A percentile compares a stretch with the other conserved stretches of the same genome.
Evolutionary conservation across 2,888 invertebrate species (phyloP).

Genomic region (Tridacna gigas): DNA sequence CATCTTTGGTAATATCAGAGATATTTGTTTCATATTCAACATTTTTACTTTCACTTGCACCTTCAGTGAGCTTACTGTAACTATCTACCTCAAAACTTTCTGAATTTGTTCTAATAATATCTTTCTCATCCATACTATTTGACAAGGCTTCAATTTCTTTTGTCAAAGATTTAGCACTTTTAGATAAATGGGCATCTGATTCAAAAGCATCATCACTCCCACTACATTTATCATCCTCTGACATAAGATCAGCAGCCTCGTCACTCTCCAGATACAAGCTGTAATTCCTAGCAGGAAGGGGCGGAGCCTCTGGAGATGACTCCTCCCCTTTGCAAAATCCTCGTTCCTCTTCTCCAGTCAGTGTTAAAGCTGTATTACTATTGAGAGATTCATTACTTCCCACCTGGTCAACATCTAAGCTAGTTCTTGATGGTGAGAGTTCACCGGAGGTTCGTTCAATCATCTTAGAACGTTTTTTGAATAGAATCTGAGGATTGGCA

Average conservation of each 20-base stretch:
- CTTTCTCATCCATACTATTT: background rate
- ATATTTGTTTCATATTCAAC: background rate
- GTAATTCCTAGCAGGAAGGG: slow-evolving; percentile 72
- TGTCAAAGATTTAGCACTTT: background rate
- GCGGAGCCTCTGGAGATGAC: slow-evolving; percentile 63
- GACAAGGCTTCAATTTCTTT: background rate
- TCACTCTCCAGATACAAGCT: slow-evolving; percentile 62
- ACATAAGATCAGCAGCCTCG: slow-evolving; percentile 46
- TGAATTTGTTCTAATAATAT: background rate
- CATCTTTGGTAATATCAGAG: background rate
- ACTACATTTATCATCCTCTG: slow-evolving; percentile 32
- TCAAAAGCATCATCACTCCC: slow-evolving; percentile 44
- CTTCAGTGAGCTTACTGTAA: background rate
- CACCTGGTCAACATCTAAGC: slow-evolving; percentile 19
- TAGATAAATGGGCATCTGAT: background rate
- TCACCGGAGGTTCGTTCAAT: slow-evolving; percentile 38
- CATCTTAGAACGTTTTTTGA: slow-evolving; percentile 68
- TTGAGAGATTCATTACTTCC: slow-evolving; percentile 35
- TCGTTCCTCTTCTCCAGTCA: background rate
- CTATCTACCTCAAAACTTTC: slow-evolving; percentile 14
- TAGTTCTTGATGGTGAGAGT: slow-evolving; percentile 17
- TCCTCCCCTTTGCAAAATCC: slow-evolving; percentile 23
- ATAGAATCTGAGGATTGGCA: slow-evolving; percentile 74
- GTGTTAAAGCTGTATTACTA: slow-evolving; percentile 16
- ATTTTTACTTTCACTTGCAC: background rate